Evolutionary conservation across 2,797 vertebrate genomes (phyloP).

Genomic region (Aulostomus chinensis): DNA sequence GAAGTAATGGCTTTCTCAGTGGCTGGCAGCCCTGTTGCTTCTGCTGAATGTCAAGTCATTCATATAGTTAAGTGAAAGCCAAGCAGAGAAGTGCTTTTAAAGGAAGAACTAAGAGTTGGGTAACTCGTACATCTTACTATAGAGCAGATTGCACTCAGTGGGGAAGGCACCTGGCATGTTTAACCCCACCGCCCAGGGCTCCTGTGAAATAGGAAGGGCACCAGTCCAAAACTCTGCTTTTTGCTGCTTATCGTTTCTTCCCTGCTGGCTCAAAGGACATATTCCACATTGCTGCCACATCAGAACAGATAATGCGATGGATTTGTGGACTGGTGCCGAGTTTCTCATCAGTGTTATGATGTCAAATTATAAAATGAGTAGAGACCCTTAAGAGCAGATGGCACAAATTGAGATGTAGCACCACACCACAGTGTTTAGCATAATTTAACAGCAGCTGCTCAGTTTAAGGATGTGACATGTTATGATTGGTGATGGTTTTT

Average conservation of each 20-base stretch:
- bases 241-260: not conserved
- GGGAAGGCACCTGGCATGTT: constrained; percentile 58
- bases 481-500: not conserved
- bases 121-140: too few species aligned
- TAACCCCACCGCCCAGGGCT: constrained; percentile 45
- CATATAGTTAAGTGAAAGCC: constrained; percentile 48
- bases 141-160: constrained; percentile 59
- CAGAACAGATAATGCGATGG: constrained; percentile 1
- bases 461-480: constrained; percentile 1
- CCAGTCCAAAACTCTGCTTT: constrained; percentile 3
- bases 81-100: constrained; percentile 41
- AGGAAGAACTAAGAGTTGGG: constrained; percentile 26
- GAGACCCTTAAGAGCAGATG: constrained; percentile 40
- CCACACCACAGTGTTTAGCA: constrained; percentile 2
- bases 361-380: constrained; percentile 39
- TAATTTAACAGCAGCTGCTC: constrained; percentile 32
- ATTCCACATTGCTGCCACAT: not conserved
- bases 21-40: too few species aligned
- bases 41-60: constrained; percentile 43
- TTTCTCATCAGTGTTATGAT: constrained; percentile 39
- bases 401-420: constrained; percentile 31
- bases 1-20: too few species aligned
- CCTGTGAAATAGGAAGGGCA: constrained; percentile 48
- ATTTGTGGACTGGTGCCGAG: constrained; percentile 41
- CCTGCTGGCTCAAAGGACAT: not conserved